Base-by-base conservation (phyloP, 1,140 invertebrate species). In the Pseudachorutes palmiensis region DNA sequence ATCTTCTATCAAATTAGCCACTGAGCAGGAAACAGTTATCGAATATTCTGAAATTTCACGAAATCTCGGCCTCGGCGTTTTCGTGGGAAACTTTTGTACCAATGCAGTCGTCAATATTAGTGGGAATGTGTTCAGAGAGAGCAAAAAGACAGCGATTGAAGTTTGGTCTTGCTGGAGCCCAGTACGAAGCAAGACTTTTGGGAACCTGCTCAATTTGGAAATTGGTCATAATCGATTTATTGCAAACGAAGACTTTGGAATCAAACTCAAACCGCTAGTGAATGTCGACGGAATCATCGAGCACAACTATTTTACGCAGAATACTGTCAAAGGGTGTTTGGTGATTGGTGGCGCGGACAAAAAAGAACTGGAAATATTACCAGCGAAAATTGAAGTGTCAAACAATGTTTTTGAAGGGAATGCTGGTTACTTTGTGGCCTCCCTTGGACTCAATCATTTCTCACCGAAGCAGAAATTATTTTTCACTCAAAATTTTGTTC, bases 341-440 rank as follows among this genome's bases (percentile, higher is more conserved):
- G 83, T 92, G 32, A 88, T 98, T 33, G 87, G 89, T 76, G 98
- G 97, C 81, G 89, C 90, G 77, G 88, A 89, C 72, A 76, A 81
- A 51, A 81, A 84, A 71, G 81, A 84, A 75, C 80, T 85, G 75
- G 84, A 86, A 82, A 85, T 80, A 51, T 83, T 83, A 26, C 87
- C 85, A 0, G 85, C 85, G 0, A 81, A 84, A 67, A 81, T 98
- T 55, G 70, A 85, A 16, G 87, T 99, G 60, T 85, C 88, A 74
- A 86, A 94, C 74, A 98, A 98, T 76, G 86, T 88, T 75, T 97
- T 98, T 77, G 83, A 85, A 64, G 82, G 87, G 12, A 98, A 98
- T 77, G 82, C 81, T 36, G 96, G 96, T 0, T 80, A 86, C 0
- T 97, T 91, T 79, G 92, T 94, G 0, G 88, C 87, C 0, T 92